Evolutionary conservation across 2,888 invertebrate genomes (phyloP), one percentile per base, ranked within the genome.

Genomic region (Leucoptera coffeella): DNA sequence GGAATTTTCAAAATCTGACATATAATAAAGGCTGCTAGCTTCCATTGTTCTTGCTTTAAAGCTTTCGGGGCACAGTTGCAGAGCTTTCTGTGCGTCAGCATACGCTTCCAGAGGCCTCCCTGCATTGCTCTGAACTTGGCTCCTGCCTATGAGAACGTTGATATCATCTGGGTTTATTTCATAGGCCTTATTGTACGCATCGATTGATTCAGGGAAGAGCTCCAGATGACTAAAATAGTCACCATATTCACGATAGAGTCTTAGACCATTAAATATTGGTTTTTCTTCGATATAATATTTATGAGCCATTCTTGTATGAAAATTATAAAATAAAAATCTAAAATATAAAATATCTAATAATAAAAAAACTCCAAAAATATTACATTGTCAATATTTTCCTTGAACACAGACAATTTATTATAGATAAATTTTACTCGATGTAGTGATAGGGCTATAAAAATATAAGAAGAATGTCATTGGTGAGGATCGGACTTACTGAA

Each of bases 21-120:
- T 60, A 8, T 62, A 59, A 35, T 69, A 67, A 50, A 64, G 47
- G 11, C 65, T 67, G 2, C 61, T 53, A 2, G 64, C 49, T 35
- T 67, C 64, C 65, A 65, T 64, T 33, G 61, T 61, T 12, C 52
- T 48, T 2, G 69, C 67, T 12, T 45, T 53, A 60, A 67, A 62
- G 34, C 62, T 65, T 1, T 32, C 37, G 2, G 69, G 67, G 33
- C 56, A 58, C 8, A 67, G 42, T 33, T 56, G 52, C 14, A 67
- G 53, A 2, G 69, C 69, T 14, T 59, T 36, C 34, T 67, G 62
- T 1, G 69, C 69, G 33, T 65, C 64, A 2, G 56, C 40, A 30
- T 50, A 65, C 1, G 69, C 65, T 32, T 65, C 65, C 11, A 50
- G 41, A 0, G 65, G 65, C 32, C 56, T 47, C 12, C 64, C 59